Evolutionary conservation across 2,113 vertebrate species (phyloP).

Genomic region (Caranx melampygus): DNA sequence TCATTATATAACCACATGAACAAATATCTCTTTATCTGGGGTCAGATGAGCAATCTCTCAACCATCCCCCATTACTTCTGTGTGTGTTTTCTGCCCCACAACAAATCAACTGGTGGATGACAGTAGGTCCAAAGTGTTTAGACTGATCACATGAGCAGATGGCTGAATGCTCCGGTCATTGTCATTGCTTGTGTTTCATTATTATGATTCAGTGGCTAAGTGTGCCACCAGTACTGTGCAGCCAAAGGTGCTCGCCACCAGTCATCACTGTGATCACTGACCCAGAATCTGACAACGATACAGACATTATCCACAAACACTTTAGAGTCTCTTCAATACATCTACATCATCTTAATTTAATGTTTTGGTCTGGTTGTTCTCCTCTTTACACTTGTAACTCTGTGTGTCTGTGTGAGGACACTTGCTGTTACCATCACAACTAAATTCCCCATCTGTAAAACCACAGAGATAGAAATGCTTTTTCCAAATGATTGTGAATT

Average conservation of each 20-base stretch:
- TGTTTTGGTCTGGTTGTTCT: no score
- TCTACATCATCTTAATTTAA: background rate
- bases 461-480: no score
- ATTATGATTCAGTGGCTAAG: slow-evolving; percentile 35
- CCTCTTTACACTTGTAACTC: no score
- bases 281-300: background rate
- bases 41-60: slow-evolving; percentile 46
- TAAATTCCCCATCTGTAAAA: no score
- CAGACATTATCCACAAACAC: no score
- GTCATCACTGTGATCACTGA: background rate
- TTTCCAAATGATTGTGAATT: no score
- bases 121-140: background rate
- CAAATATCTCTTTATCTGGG: slow-evolving; percentile 69
- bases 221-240: slow-evolving; percentile 11
- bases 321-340: no score
- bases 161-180: slow-evolving; percentile 8
- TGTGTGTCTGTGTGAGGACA: no score
- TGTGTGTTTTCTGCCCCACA: background rate
- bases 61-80: background rate
- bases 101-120: slow-evolving; percentile 6
- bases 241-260: background rate
- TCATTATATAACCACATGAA: slow-evolving; percentile 72
- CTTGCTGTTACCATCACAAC: no score
- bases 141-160: background rate
- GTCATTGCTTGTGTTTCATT: background rate